Evolutionary conservation across 2,113 vertebrate species (phyloP), one percentile per base, ranked within the genome.

Genomic region (Scophthalmus maximus): DNA sequence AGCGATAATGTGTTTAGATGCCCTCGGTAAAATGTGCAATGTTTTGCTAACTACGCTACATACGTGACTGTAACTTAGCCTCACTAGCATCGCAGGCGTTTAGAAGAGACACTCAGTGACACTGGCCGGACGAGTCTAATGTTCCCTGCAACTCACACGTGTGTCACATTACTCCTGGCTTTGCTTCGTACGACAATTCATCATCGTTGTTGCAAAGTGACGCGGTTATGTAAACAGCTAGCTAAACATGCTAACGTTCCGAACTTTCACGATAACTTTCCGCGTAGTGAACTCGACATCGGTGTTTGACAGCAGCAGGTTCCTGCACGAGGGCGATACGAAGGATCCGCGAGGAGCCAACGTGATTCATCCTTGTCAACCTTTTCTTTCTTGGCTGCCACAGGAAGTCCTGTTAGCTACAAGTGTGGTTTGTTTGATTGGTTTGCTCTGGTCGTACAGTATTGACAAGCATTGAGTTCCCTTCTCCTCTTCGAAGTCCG

Each of bases 251-350:
- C 71, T 79, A 67, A 74, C 59, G n/a, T 57, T 66, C 6, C 12
- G 25, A 81, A 84, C 76, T 89, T 87, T 52, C 17, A n/a, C 29
- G 34, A 3, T 8, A 84, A 83, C 73, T 85, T 85, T 71, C 4
- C 10, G 27, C 57, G 27, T 20, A 27, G 22, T 63, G 9, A 4
- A 42, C 25, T 11, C n/a, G 23, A 57, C 8, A 34, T 26, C 47
- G 17, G 6, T 47, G 44, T 69, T 63, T 60, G 52, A 5, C 1
- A 10, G 15, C n/a, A n/a, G n/a, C n/a, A n/a, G 0, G 3, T 8
- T 3, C 22, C 18, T 47, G 42, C n/a, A 34, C 3, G 32, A n/a
- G n/a, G n/a, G n/a, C n/a, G n/a, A n/a, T n/a, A n/a, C n/a, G n/a
- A n/a, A n/a, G n/a, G n/a, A n/a, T n/a, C n/a, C n/a, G n/a, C n/a